phyloP scores from a whole-genome alignment of 1,140 invertebrate genomes.

The Drosophila pseudoobscura region DNA sequence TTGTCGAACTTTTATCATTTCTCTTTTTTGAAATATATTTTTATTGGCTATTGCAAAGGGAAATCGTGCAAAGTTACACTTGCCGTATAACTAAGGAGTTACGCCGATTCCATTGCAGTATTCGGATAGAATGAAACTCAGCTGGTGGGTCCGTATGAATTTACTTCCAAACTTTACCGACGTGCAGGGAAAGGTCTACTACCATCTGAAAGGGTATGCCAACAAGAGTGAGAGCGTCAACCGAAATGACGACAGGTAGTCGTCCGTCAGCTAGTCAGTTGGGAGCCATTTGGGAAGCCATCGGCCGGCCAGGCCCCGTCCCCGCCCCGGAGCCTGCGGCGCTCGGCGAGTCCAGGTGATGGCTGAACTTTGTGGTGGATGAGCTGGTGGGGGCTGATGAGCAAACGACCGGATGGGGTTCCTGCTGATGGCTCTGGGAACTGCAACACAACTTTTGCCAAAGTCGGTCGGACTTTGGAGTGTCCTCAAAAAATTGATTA shows the following conservation, averaged over 20 bases:
- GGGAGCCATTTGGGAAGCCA: constrained; percentile 66
- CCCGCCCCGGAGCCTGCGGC: constrained; percentile 42
- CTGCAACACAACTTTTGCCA: constrained; percentile 57
- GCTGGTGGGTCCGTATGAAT: too few species aligned
- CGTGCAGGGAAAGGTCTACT: too few species aligned
- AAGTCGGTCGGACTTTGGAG: constrained; percentile 51
- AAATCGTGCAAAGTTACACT: too few species aligned
- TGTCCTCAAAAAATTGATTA: constrained; percentile 74
- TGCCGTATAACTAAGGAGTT: too few species aligned
- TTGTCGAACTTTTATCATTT: too few species aligned
- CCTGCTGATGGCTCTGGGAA: constrained; percentile 28
- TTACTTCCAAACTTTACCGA: too few species aligned
- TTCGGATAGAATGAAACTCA: too few species aligned
- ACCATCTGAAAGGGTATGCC: not conserved
- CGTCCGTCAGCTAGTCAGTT: constrained; percentile 40
- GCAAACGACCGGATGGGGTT: constrained; percentile 1
- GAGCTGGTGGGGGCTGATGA: constrained; percentile 19
- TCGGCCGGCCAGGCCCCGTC: not conserved
- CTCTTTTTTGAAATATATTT: too few species aligned
- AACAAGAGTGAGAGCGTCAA: constrained; percentile 27
- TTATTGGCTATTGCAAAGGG: too few species aligned
- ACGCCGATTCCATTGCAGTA: too few species aligned
- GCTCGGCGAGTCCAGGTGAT: constrained; percentile 49
- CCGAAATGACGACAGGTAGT: constrained; percentile 65
- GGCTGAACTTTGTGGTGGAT: constrained; percentile 69